phyloP scores from a whole-genome alignment of 2,888 invertebrate genomes.

The Tiliacea aurago region DNA sequence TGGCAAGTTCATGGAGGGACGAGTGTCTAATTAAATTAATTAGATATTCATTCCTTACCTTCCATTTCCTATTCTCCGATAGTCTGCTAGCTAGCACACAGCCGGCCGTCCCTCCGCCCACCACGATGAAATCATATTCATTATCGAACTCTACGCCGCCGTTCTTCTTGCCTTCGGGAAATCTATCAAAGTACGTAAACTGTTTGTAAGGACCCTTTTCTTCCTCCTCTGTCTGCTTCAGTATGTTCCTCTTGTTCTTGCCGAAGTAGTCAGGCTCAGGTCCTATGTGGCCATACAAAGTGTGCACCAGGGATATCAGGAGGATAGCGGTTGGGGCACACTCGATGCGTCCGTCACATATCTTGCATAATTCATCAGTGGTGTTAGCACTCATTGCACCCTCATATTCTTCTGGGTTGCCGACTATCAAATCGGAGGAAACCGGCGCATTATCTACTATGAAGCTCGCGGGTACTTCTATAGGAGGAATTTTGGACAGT shows the following conservation, averaged over 20 bases:
- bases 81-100: constrained; percentile 85
- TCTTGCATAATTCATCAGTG: constrained; percentile 85
- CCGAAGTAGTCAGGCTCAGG: constrained; percentile 84
- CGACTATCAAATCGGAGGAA: constrained; percentile 43
- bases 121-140: constrained; percentile 83
- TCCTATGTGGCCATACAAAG: constrained; percentile 83
- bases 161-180: constrained; percentile 43
- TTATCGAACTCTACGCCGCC: constrained; percentile 48
- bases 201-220: constrained; percentile 51
- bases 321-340: constrained; percentile 88
- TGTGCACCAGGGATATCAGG: constrained; percentile 84
- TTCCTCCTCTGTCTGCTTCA: constrained; percentile 27
- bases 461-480: constrained; percentile 35
- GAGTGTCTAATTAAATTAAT: background rate
- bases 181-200: constrained; percentile 60
- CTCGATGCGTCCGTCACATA: constrained; percentile 87
- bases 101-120: constrained; percentile 87
- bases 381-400: constrained; percentile 85
- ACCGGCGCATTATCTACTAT: constrained; percentile 44
- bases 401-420: constrained; percentile 67
- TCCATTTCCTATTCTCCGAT: constrained; percentile 86
- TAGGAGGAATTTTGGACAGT: constrained; percentile 49
- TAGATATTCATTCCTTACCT: constrained; percentile 68
- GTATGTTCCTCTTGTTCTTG: constrained; percentile 60
- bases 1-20: background rate